Base-by-base conservation (phyloP, 2,888 invertebrate species). In the Archips xylosteana region DNA sequence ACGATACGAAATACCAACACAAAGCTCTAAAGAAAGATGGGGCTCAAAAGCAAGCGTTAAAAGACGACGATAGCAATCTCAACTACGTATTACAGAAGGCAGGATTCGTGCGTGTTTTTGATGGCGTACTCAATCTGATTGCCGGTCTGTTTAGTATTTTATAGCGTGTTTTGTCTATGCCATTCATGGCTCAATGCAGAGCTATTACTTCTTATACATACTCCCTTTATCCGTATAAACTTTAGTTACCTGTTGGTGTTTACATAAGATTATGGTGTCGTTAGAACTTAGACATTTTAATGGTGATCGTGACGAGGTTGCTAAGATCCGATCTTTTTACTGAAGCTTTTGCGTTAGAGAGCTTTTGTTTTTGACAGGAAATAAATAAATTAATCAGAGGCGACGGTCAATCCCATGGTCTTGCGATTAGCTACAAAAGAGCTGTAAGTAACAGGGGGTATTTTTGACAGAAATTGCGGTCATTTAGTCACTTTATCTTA, bases 41-140 rank as follows among this genome's bases (percentile, higher is more conserved):
- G 36, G 36, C 36, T 36, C 36, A 36, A 36, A 36, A 36, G 36
- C 3, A 36, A 36, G 1, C 36, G 3, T 5, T 2, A 36, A 36
- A 36, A 36, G 32, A 57, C 9, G 51, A 2, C 45, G 67, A 68
- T 47, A 36, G 34, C 59, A 10, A 68, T 45, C 23, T 1, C 15
- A 3, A 3, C 32, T 36, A n/a, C 34, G 32, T 45, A 68, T 59
- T 68, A 23, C 13, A 32, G 39, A 23, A 57, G 32, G 32, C 42
- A 13, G 32, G 59, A 57, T 60, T 57, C 39, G 59, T 69, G 73
- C 69, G 73, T 73, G 69, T 69, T 64, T 73, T 73, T 73, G 73
- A 73, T 73, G 64, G 69, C 64, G 34, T 64, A 73, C 69, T 73
- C 73, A 59, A 69, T 69, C 69, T 15, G 63, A 73, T 73, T 63